Conservation (phyloP, 2,797 vertebrate genomes). For the Poecile montanus region DNA sequence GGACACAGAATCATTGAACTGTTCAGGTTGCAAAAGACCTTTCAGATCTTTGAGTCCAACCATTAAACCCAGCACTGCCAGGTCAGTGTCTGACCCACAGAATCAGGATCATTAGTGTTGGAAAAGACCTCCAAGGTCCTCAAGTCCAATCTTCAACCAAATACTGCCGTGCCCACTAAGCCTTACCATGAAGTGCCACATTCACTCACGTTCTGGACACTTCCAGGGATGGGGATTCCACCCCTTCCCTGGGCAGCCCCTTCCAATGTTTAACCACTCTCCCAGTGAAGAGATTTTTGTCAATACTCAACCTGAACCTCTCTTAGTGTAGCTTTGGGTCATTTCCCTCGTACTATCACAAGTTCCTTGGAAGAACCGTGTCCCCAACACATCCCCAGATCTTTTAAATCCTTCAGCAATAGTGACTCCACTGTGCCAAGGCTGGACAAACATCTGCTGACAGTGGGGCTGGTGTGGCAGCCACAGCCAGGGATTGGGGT, state of each 20-base stretch:
- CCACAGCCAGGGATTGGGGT: no score
- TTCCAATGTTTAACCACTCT: not conserved
- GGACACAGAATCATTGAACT: fast-evolving
- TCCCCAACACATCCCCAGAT: no score
- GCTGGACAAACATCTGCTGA: not conserved
- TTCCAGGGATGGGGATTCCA: not conserved
- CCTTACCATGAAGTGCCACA: no score
- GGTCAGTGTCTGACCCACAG: not conserved
- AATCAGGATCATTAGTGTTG: not conserved
- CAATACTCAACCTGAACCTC: not conserved
- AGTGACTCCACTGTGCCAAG: not conserved
- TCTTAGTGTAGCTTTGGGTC: fast-evolving
- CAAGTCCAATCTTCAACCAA: fast-evolving
- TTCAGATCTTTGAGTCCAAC: not conserved
- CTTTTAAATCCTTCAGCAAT: not conserved
- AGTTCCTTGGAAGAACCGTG: not conserved
- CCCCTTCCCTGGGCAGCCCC: not conserved
- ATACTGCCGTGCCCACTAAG: not conserved
- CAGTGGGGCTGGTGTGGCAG: fast-evolving
- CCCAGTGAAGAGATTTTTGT: not conserved
- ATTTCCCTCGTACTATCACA: fast-evolving
- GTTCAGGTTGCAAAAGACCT: not conserved
- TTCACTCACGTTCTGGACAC: not conserved
- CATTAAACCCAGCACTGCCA: not conserved
- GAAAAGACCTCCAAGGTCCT: not conserved